A percentile compares a stretch with the other conserved stretches of the same genome.
Conservation (phyloP, 2,113 vertebrate genomes). For the Stomatorhinus ivindoensis region DNA sequence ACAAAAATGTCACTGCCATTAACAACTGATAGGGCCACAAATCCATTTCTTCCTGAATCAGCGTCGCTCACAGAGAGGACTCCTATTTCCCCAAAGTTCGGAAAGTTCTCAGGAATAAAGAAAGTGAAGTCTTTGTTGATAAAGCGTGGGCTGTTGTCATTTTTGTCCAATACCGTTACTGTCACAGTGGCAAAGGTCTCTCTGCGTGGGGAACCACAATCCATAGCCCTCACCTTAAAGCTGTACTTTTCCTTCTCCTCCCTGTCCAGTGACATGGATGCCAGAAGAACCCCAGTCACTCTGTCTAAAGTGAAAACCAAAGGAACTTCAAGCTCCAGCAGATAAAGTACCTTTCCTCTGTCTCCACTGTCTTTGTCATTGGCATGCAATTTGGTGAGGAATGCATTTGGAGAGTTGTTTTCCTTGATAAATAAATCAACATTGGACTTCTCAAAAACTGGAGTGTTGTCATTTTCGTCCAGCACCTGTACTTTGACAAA, state of each 20-base stretch:
- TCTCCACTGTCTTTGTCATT: conserved; percentile 81
- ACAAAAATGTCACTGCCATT: conserved; percentile 94
- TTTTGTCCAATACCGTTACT: conserved; percentile 84
- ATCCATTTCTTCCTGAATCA: conserved; percentile 84
- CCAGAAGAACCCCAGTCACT: conserved; percentile 77
- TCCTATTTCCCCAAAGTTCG: conserved; percentile 90
- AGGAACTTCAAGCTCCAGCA: conserved; percentile 80
- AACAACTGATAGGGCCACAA: conserved; percentile 89
- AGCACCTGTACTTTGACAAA: conserved; percentile 75
- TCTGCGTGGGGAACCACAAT: conserved; percentile 77
- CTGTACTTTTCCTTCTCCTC: conserved; percentile 92
- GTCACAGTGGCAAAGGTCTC: conserved; percentile 84
- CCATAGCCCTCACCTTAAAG: conserved; percentile 84
- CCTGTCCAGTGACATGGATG: conserved; percentile 79
- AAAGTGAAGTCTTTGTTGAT: conserved; percentile 98
- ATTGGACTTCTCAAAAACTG: conserved; percentile 76
- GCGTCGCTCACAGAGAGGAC: conserved; percentile 90
- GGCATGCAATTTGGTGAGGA: conserved; percentile 80
- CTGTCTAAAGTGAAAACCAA: conserved; percentile 78
- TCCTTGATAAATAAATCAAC: conserved; percentile 84
- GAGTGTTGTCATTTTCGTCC: conserved; percentile 92
- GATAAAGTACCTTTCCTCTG: conserved; percentile 77
- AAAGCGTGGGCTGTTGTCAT: conserved; percentile 94
- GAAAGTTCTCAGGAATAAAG: conserved; percentile 95
- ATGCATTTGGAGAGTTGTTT: conserved; percentile 83